Conservation (phyloP, 2,888 invertebrate genomes). For the Helleia helle region DNA sequence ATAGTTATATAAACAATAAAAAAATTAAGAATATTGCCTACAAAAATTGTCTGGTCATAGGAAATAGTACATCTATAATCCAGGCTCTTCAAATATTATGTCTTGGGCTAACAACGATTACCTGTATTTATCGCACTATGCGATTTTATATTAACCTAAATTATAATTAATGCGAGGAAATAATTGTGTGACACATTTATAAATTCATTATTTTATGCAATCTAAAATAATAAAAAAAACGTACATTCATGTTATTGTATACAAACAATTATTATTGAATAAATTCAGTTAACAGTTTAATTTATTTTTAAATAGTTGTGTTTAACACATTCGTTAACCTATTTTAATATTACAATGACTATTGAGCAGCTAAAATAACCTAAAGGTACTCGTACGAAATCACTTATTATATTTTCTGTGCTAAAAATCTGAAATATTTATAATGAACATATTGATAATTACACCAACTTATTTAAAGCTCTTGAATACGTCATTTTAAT, state of each 20-base stretch:
- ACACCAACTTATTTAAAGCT: constrained; percentile 38
- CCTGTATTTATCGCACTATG: constrained; percentile 22
- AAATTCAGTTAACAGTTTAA: too few species aligned
- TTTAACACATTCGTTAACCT: constrained; percentile 13
- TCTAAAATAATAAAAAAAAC: background rate
- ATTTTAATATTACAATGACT: constrained; percentile 16
- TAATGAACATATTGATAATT: constrained; percentile 9
- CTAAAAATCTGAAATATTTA: background rate
- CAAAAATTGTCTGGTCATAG: constrained; percentile 40
- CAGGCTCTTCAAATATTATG: constrained; percentile 14
- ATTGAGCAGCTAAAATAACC: constrained; percentile 14
- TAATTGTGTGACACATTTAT: constrained; percentile 18
- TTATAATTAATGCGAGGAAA: constrained; percentile 47
- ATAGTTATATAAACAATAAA: constrained; percentile 28
- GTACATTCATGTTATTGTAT: background rate
- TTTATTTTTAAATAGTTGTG: background rate
- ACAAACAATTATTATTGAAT: background rate
- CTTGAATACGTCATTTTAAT: constrained; percentile 34
- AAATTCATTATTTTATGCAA: background rate
- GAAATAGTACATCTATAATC: constrained; percentile 11
- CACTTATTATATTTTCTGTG: constrained; percentile 6
- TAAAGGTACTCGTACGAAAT: constrained; percentile 7
- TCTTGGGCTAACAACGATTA: constrained; percentile 19
- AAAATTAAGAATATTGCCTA: constrained; percentile 38
- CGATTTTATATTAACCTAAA: constrained; percentile 23